phyloP scores from a whole-genome alignment of 2,888 invertebrate species.

The Patella pellucida region DNA sequence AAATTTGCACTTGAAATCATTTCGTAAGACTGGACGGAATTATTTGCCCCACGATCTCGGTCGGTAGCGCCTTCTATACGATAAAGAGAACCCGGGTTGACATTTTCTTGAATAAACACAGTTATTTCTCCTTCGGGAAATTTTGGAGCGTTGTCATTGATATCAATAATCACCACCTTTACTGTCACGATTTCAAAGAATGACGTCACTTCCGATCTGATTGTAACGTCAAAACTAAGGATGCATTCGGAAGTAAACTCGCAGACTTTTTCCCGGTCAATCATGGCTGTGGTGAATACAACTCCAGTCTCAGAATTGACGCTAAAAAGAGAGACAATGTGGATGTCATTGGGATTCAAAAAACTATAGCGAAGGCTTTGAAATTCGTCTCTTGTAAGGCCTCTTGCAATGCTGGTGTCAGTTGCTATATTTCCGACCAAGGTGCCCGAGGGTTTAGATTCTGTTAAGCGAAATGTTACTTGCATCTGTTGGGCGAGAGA shows the following conservation, averaged over 20 bases:
- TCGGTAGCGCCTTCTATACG: constrained; percentile 39
- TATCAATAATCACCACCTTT: constrained; percentile 38
- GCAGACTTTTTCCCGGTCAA: constrained; percentile 53
- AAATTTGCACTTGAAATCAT: constrained; percentile 32
- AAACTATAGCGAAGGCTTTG: constrained; percentile 33
- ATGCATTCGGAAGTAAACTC: constrained; percentile 39
- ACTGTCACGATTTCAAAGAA: constrained; percentile 39
- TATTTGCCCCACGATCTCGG: constrained; percentile 32
- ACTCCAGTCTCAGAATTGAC: constrained; percentile 42
- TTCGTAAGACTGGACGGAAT: constrained; percentile 37
- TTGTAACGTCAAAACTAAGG: constrained; percentile 44
- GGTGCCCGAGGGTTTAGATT: constrained; percentile 41
- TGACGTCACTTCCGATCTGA: constrained; percentile 31
- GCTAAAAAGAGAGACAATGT: constrained; percentile 39
- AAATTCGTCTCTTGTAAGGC: constrained; percentile 30
- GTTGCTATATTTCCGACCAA: constrained; percentile 48
- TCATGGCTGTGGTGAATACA: constrained; percentile 40
- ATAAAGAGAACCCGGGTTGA: constrained; percentile 32
- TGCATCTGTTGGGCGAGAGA: constrained; percentile 17
- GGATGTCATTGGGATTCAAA: constrained; percentile 33
- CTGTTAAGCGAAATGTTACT: constrained; percentile 36
- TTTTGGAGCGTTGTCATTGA: constrained; percentile 42
- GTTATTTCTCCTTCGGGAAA: constrained; percentile 34
- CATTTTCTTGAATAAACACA: constrained; percentile 35
- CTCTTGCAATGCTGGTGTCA: constrained; percentile 34